These are phyloP conservation scores for Stenotaenia linearis DNA, from an alignment of 2,888 invertebrate species.

Conservation along the genomic window DNA sequence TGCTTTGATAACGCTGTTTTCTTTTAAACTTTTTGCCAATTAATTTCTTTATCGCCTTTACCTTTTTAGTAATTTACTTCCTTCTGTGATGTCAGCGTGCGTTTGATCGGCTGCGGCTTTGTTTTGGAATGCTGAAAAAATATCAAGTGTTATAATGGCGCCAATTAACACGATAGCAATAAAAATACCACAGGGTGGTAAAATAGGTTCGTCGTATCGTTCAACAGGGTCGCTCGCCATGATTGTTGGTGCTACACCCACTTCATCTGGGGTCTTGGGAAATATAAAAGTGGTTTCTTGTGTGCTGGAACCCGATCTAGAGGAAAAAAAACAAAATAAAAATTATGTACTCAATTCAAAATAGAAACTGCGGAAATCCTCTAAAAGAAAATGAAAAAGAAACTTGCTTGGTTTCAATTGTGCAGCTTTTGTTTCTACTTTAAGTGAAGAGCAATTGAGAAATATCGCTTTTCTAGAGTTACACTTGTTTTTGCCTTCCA, in stretches of 20 bases:
- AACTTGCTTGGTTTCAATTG: not conserved
- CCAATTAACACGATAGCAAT: not conserved
- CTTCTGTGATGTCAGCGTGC: not conserved
- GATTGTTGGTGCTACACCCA: not conserved
- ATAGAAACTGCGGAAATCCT: too few species aligned
- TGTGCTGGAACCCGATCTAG: slow-evolving; percentile 21
- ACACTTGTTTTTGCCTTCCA: not conserved
- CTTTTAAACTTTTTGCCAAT: too few species aligned
- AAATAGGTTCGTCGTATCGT: slow-evolving; percentile 29
- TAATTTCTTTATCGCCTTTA: too few species aligned
- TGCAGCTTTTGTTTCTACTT: not conserved
- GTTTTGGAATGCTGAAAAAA: not conserved
- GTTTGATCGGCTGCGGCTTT: not conserved
- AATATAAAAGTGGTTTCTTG: slow-evolving; percentile 31
- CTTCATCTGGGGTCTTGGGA: slow-evolving; percentile 11
- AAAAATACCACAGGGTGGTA: slow-evolving; percentile 27
- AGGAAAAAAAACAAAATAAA: not conserved
- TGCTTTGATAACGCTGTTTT: not conserved
- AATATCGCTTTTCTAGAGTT: not conserved
- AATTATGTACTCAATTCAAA: not conserved
- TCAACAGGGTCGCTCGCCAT: not conserved
- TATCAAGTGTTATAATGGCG: not conserved
- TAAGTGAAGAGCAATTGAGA: not conserved
- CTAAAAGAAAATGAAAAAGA: not conserved
- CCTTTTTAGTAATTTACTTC: not conserved